Conservation (phyloP, 2,113 vertebrate genomes). For the Ancistrus triradiatus region DNA sequence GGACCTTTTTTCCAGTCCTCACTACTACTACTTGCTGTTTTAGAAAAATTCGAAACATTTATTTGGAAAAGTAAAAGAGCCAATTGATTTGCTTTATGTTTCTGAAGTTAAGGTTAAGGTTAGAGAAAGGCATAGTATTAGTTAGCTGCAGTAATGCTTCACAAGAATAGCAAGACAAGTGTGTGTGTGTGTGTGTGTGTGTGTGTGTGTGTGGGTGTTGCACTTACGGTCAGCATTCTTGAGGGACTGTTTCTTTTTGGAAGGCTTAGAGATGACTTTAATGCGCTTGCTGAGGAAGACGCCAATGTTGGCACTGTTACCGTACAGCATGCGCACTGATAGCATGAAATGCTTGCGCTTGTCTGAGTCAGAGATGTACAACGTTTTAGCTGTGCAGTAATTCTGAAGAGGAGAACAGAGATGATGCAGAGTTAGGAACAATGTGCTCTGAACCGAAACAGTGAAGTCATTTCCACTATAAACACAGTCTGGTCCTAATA, state of each 20-base stretch:
- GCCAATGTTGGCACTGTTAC: slow-evolving; percentile 96
- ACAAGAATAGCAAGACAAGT: background rate
- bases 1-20: too few relatives aligned
- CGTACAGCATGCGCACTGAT: slow-evolving; percentile 99
- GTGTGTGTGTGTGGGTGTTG: slow-evolving; percentile 45
- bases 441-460: too few relatives aligned
- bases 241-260: slow-evolving; percentile 98
- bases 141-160: too few relatives aligned
- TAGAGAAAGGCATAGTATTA: too few relatives aligned
- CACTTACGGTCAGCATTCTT: slow-evolving; percentile 98
- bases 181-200: background rate
- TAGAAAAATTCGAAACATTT: too few relatives aligned
- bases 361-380: slow-evolving; percentile 99
- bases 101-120: too few relatives aligned
- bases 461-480: too few relatives aligned
- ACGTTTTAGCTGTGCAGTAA: slow-evolving; percentile 99
- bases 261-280: slow-evolving; percentile 99
- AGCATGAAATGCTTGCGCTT: slow-evolving; percentile 99
- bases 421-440: slow-evolving; percentile 34
- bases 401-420: slow-evolving; percentile 72
- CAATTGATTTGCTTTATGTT: too few relatives aligned
- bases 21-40: too few relatives aligned
- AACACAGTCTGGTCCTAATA: too few relatives aligned
- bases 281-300: slow-evolving; percentile 99
- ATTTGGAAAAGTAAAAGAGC: too few relatives aligned